A percentile compares a stretch with the other conserved stretches of the same genome.
Conservation (phyloP, 2,797 vertebrate species). For the Catamblyrhynchus diadema region DNA sequence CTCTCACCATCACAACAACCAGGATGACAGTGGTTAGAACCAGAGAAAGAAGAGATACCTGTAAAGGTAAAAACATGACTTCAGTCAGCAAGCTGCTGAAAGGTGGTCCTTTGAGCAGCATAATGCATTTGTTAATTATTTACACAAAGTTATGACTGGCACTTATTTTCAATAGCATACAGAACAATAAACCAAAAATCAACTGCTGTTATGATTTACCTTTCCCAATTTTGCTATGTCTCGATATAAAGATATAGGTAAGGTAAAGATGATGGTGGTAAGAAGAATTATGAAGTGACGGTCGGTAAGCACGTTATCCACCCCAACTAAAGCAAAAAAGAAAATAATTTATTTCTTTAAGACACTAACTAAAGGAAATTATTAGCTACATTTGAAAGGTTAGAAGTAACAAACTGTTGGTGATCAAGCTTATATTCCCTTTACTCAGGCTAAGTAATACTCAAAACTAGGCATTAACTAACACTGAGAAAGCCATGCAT, state of each 20-base stretch:
- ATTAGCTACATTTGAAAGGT: neutral
- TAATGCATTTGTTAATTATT: neutral
- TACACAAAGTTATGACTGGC: neutral
- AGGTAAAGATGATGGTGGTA: constrained; percentile 83
- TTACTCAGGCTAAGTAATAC: neutral
- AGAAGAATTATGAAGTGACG: constrained; percentile 88
- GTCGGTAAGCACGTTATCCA: constrained; percentile 80
- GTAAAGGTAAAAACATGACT: constrained; percentile 3
- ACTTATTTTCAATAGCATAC: neutral
- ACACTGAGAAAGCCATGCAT: neutral
- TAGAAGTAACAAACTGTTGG: neutral
- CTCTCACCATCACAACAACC: constrained; percentile 81
- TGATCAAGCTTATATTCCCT: neutral
- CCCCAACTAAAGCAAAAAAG: constrained; percentile 81
- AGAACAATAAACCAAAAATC: neutral
- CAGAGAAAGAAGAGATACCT: constrained; percentile 91
- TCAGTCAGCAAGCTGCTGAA: neutral
- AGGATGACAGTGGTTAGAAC: constrained; percentile 86
- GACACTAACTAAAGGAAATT: neutral
- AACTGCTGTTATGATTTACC: constrained; percentile 73
- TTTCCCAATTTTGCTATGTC: constrained; percentile 90
- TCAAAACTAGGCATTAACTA: neutral
- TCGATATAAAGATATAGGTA: constrained; percentile 89
- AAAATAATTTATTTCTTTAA: neutral
- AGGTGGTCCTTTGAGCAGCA: neutral